Evolutionary conservation across 2,797 vertebrate species (phyloP).

Genomic region (Prionace glauca): DNA sequence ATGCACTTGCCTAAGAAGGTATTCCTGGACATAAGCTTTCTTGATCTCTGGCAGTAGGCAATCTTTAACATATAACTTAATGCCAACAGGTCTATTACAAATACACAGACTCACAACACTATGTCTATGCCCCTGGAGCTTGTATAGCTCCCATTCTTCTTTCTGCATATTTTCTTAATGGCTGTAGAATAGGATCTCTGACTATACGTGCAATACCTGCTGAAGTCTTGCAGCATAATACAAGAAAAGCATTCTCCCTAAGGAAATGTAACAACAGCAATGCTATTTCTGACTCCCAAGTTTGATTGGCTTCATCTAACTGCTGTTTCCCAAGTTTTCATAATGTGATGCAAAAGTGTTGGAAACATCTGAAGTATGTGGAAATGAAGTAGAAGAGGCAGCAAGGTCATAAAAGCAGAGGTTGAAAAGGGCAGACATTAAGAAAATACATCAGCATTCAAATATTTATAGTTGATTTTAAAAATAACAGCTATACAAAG

Average conservation of each 20-base stretch:
- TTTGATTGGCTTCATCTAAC: not conserved
- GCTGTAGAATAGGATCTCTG: not conserved
- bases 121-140: not conserved
- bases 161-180: not conserved
- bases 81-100: not conserved
- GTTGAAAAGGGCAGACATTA: not conserved
- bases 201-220: not conserved
- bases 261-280: not conserved
- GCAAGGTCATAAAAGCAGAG: not conserved
- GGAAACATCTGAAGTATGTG: not conserved
- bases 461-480: not conserved
- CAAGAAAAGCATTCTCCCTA: not conserved
- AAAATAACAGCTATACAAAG: not conserved
- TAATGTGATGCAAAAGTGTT: not conserved
- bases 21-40: not conserved
- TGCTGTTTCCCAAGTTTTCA: not conserved
- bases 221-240: not conserved
- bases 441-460: not conserved
- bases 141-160: not conserved
- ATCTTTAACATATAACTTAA: not conserved
- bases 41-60: not conserved
- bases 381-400: not conserved
- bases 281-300: not conserved
- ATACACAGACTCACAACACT: not conserved
- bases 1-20: not conserved